phyloP scores from a whole-genome alignment of 2,797 vertebrate genomes.

The Chelonia mydas region DNA sequence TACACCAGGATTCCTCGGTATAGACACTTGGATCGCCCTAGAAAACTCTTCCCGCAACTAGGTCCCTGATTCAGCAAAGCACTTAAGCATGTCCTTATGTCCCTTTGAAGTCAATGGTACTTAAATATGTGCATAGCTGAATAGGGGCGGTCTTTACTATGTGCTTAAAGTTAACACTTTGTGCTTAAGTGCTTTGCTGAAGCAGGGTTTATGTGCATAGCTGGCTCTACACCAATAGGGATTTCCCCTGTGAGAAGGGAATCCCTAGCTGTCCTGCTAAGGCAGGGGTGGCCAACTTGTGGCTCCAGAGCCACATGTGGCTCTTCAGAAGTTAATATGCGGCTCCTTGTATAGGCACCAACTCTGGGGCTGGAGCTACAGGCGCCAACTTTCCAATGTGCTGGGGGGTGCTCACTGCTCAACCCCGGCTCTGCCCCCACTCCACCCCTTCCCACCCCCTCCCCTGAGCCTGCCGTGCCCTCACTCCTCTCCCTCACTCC shows the following conservation, averaged over 20 bases:
- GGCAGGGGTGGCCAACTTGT: too few relatives aligned
- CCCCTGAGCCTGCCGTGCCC: too few relatives aligned
- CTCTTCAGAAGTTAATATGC: too few relatives aligned
- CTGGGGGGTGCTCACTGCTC: too few relatives aligned
- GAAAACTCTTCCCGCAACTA: background rate
- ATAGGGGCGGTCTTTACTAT: background rate
- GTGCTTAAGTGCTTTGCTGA: background rate
- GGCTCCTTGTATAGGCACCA: too few relatives aligned
- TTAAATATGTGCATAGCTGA: background rate
- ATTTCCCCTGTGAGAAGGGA: accelerated
- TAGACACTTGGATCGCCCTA: background rate
- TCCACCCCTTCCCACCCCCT: too few relatives aligned
- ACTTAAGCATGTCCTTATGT: background rate
- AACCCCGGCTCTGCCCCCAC: too few relatives aligned
- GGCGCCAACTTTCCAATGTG: too few relatives aligned
- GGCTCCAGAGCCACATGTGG: too few relatives aligned
- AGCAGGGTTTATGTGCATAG: background rate
- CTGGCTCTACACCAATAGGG: accelerated
- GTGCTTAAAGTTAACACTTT: background rate
- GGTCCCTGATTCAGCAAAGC: background rate
- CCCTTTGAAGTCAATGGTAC: background rate
- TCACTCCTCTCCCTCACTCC: too few relatives aligned
- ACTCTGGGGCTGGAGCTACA: too few relatives aligned
- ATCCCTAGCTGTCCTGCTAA: background rate
- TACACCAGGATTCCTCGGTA: background rate